Conservation (phyloP, 2,113 vertebrate genomes). For the Rhea pennata region DNA sequence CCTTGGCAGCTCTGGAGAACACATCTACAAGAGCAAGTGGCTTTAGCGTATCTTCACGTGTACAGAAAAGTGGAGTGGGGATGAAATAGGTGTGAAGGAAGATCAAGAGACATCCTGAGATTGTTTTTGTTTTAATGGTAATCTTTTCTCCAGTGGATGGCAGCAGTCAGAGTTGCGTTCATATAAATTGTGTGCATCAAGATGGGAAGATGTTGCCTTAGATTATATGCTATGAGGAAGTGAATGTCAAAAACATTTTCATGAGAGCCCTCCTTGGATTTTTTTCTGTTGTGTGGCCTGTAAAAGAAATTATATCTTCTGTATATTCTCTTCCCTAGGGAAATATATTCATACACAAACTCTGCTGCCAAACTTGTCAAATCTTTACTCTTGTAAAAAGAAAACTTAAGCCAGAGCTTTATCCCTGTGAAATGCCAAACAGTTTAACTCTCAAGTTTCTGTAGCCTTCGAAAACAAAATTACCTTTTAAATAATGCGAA, state of each 20-base stretch:
- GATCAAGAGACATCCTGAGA: background rate
- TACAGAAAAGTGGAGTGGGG: background rate
- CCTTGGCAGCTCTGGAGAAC: background rate
- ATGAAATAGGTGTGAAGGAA: background rate
- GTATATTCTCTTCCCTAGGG: conserved; percentile 49
- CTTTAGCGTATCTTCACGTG: background rate
- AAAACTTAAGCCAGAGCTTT: conserved; percentile 64
- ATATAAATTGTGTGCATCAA: background rate
- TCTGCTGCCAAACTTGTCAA: conserved; percentile 72
- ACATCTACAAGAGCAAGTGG: background rate
- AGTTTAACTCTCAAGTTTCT: conserved; percentile 59
- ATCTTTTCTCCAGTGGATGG: conserved; percentile 24
- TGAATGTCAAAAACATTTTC: conserved; percentile 40
- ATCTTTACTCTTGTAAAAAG: conserved; percentile 69
- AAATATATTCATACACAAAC: conserved; percentile 52
- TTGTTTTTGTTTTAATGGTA: background rate
- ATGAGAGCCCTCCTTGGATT: conserved; percentile 48
- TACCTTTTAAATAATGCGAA: conserved; percentile 27
- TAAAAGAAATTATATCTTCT: conserved; percentile 72
- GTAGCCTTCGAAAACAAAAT: conserved; percentile 47
- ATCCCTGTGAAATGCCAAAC: conserved; percentile 61
- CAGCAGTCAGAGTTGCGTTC: conserved; percentile 1
- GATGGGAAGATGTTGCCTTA: conserved; percentile 17
- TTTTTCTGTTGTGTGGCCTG: conserved; percentile 69
- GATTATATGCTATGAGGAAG: conserved; percentile 34